Evolutionary conservation across 2,888 invertebrate species (phyloP), one percentile per base, ranked within the genome.

Genomic region (Chrysodeixis includens): DNA sequence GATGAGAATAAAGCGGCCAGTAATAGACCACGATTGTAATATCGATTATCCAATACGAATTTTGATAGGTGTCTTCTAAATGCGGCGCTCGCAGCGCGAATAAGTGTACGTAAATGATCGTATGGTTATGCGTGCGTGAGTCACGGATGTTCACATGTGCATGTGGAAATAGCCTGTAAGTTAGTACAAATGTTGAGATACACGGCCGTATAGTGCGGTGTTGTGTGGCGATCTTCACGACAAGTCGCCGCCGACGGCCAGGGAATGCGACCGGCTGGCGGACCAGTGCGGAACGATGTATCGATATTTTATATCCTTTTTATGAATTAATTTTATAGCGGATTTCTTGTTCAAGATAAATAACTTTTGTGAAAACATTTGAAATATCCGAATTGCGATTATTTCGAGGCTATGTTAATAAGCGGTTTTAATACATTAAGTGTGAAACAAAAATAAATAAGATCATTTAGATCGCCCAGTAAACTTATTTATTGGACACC

Each of bases 251-350:
- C 82, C 88, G 87, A 85, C 87, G 88, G 86, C 88, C 90, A 88
- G 92, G 86, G 93, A 93, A 93, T 94, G 94, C 91, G 92, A 92
- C 93, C 93, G 93, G 92, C 93, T 91, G 93, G 91, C 90, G 89
- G 86, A 87, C 89, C 90, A 93, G 94, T 90, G 94, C 76, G 77
- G 85, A 91, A 69, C 85, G n/a, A 83, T 69, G 32, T 83, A 86
- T 90, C 90, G 90, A 89, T 88, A 86, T 73, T 81, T 52, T 70
- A 66, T 55, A 53, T 44, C 56, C 74, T 66, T 64, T 62, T n/a
- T 16, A 46, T 26, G 40, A 49, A 58, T 56, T 59, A 55, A 67
- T 66, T 66, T 49, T 20, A 20, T 18, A 4, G 20, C 2, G 18
- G 3, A 49, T 49, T 20, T 49, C 10, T 44, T 0, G 20, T 4